Base-by-base conservation (phyloP, 2,888 invertebrate species). In the Diachrysia chrysitis region DNA sequence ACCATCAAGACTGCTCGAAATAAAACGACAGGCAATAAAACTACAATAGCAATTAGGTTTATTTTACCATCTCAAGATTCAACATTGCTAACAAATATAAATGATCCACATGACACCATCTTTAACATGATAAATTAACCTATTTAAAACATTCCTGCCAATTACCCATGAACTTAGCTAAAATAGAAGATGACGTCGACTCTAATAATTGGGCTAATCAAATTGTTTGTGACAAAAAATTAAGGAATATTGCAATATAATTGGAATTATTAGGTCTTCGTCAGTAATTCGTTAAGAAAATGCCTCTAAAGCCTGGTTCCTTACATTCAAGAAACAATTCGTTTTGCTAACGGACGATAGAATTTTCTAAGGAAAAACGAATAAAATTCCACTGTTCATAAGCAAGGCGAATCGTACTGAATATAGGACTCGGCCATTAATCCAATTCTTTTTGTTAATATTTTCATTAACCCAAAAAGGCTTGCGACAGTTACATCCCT, bases 221-320 rank as follows among this genome's bases (percentile, higher is more conserved):
- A 73, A 73, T 74, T 73, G 80, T 79, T 79, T 79, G 69, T 58
- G 48, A 71, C 56, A 54, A 19, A 67, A 63, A 69, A 65, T 19
- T 65, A 0, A 19, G 14, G 12, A 48, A 55, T 60, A 55, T 48
- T 62, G 56, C 73, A 78, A 76, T 81, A 67, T 66, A 60, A 58
- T 64, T 70, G 63, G 17, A 19, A 61, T 32, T 29, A 69, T 69
- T 64, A 42, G 21, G 58, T 67, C 69, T 67, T 69, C 56, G 62
- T 54, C 59, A 59, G 53, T 42, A 14, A 51, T 16, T n/a, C 42
- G 42, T n/a, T 42, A 42, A 42, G 10, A 32, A 32, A n/a, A 1
- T 0, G n/a, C 0, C 5, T 42, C 16, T 29, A n/a, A n/a, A n/a
- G n/a, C n/a, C n/a, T n/a, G n/a, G n/a, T n/a, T n/a, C n/a, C n/a